Evolutionary conservation across 2,888 invertebrate species (phyloP).

Genomic region (Fissipunctia ypsillon): DNA sequence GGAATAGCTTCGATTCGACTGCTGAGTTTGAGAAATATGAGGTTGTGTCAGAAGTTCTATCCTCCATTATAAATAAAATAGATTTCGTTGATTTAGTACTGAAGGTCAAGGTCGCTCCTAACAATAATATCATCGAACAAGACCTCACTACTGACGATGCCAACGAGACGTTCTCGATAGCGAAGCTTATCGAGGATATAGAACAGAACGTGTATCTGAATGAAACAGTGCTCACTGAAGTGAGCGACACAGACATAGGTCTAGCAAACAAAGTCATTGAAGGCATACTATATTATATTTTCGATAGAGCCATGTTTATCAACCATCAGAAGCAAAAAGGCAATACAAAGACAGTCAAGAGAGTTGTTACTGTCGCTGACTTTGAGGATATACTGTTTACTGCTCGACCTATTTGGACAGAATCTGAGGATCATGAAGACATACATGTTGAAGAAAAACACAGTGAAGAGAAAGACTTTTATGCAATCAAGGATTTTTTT

Average conservation of each 20-base stretch:
- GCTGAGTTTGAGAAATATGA: conserved; percentile 86
- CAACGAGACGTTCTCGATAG: conserved; percentile 79
- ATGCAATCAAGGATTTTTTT: conserved; percentile 38
- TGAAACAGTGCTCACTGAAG: conserved; percentile 77
- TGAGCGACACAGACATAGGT: conserved; percentile 73
- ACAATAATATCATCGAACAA: neutral
- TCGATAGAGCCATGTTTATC: conserved; percentile 76
- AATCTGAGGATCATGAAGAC: conserved; percentile 31
- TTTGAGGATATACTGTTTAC: conserved; percentile 84
- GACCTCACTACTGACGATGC: conserved; percentile 30
- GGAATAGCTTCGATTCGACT: conserved; percentile 82
- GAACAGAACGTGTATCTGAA: conserved; percentile 74
- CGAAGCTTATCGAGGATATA: conserved; percentile 79
- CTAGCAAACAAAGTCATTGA: conserved; percentile 78
- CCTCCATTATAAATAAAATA: conserved; percentile 75
- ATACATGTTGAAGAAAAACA: conserved; percentile 5
- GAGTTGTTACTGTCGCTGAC: conserved; percentile 83
- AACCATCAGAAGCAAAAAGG: conserved; percentile 69
- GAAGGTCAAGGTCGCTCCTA: conserved; percentile 8
- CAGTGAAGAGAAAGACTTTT: conserved; percentile 26
- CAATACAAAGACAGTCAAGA: conserved; percentile 70
- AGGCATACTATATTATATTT: conserved; percentile 82
- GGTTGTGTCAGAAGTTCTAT: conserved; percentile 78
- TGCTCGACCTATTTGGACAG: conserved; percentile 73
- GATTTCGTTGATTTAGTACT: conserved; percentile 61